Evolutionary conservation across 2,888 invertebrate genomes (phyloP).

Genomic region (Clusia tigrina): DNA sequence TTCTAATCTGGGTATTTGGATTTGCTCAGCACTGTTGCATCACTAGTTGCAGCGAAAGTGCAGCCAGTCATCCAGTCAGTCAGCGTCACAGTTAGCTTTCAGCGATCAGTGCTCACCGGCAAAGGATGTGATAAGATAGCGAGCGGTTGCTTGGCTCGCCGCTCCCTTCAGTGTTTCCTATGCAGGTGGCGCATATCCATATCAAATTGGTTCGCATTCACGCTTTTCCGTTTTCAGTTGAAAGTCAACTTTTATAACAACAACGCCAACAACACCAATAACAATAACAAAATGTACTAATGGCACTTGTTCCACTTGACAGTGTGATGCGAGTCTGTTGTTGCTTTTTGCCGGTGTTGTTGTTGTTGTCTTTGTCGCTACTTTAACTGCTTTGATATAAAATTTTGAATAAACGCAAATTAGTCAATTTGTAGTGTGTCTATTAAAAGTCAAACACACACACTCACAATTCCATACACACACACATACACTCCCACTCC

Average conservation of each 20-base stretch:
- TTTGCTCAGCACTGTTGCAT: too few relatives aligned
- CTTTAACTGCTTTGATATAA: conserved; percentile 8
- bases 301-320: neutral
- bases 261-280: neutral
- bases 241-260: neutral
- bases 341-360: neutral
- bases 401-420: conserved; percentile 23
- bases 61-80: too few relatives aligned
- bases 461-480: conserved; percentile 13
- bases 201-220: neutral
- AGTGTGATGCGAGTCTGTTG: neutral
- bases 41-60: too few relatives aligned
- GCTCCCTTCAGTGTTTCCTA: too few relatives aligned
- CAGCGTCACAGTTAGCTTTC: too few relatives aligned
- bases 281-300: neutral
- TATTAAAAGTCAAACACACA: conserved; percentile 23
- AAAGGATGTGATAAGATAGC: neutral
- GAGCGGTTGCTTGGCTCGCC: too few relatives aligned
- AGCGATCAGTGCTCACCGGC: too few relatives aligned
- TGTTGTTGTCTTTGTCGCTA: too few relatives aligned
- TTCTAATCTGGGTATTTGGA: too few relatives aligned
- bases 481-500: too few relatives aligned
- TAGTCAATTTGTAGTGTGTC: conserved; percentile 12
- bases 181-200: neutral
- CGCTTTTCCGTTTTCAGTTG: neutral